Evolutionary conservation across 2,888 invertebrate species (phyloP), one percentile per base, ranked within the genome.

Genomic region (Cryptocheilus praepositus): DNA sequence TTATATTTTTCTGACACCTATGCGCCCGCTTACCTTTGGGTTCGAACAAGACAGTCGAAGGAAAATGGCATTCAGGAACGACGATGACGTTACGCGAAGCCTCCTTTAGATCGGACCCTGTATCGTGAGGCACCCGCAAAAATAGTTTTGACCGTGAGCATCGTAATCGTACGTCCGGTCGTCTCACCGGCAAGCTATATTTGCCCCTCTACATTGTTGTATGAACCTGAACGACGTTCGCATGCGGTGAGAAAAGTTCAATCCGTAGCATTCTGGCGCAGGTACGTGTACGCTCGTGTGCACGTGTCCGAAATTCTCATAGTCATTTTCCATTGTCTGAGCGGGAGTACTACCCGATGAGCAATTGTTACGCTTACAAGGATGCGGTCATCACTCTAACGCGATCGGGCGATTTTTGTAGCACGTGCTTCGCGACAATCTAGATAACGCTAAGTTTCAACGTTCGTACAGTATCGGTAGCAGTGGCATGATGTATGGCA

Each of bases 81-180:
- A 45, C 25, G n/a, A 60, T 60, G 19, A 45, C 15, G 36, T 36
- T 36, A 28, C 4, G 16, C 7, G 5, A 56, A 54, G 64, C 67
- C 73, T 64, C 53, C 57, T 63, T 64, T 16, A 18, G 64, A 43
- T 46, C 57, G 13, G 36, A 36, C 13, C 3, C 53, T 56, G 52
- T 59, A 52, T 67, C 64, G 67, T 54, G 61, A 57, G 63, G 44
- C 60, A 69, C 28, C 67, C 64, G 57, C 67, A 62, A 69, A 65
- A 74, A 74, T 70, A 74, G 57, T 74, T 67, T 61, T 60, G 67
- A 11, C 68, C 70, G 58, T 74, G 70, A 73, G 53, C 59, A 54
- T 36, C 36, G 36, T 73, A 73, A 71, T 67, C 64, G 67, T 60
- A 49, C 67, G 60, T 71, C 71, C 67, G 71, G 71, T 63, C 57